Evolutionary conservation across 2,888 invertebrate genomes (phyloP).

Genomic region (Drosophila niveifrons): DNA sequence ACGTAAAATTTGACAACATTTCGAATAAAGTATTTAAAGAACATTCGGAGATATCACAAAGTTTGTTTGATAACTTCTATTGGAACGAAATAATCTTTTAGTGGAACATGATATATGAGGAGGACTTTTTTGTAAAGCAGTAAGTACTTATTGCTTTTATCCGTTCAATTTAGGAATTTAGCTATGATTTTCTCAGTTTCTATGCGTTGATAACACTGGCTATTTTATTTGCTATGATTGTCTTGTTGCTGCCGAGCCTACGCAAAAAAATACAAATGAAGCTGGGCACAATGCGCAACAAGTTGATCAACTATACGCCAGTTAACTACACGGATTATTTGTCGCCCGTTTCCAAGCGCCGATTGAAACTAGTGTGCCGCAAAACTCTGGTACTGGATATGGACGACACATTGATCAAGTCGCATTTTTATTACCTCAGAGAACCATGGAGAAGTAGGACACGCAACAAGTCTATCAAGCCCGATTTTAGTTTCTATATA

Average conservation of each 20-base stretch:
- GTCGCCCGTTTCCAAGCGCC: constrained; percentile 25
- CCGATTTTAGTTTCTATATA: constrained; percentile 34
- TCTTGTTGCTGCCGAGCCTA: not conserved
- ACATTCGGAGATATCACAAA: no score
- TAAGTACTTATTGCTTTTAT: constrained; percentile 1
- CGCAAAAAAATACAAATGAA: not conserved
- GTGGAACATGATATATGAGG: constrained; percentile 1
- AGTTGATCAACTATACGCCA: constrained; percentile 22
- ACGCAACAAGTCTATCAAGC: not conserved
- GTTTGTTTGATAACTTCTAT: not conserved
- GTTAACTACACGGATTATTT: constrained; percentile 29
- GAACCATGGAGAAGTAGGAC: not conserved
- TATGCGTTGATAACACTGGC: not conserved
- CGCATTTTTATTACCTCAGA: constrained; percentile 10
- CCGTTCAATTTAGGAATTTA: not conserved
- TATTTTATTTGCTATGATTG: not conserved
- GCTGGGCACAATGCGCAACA: not conserved
- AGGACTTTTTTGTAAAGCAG: not conserved
- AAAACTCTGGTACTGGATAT: constrained; percentile 61
- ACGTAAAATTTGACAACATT: no score
- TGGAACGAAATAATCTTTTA: not conserved
- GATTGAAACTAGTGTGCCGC: constrained; percentile 36
- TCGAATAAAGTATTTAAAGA: no score
- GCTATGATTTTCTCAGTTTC: constrained; percentile 4
- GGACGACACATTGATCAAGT: constrained; percentile 55